phyloP scores from a whole-genome alignment of 2,888 invertebrate genomes.

The Campopleginae sp. region DNA sequence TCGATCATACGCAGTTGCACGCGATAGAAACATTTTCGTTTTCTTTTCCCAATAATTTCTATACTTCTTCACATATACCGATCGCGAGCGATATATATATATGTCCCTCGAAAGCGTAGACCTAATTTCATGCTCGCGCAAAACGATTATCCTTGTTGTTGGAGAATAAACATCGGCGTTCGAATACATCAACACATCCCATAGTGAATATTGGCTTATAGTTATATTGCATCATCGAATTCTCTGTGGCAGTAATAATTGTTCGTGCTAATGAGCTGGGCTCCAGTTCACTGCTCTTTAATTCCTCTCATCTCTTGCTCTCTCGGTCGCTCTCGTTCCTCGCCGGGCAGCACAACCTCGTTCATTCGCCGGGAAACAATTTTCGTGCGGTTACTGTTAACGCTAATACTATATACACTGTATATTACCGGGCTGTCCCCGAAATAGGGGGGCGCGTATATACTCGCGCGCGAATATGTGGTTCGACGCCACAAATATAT shows the following conservation, averaged over 20 bases:
- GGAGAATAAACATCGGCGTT: not conserved
- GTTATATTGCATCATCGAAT: constrained; percentile 39
- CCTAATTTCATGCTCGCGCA: not conserved
- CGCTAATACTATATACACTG: constrained; percentile 47
- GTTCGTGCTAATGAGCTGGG: constrained; percentile 68
- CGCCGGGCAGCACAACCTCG: constrained; percentile 44
- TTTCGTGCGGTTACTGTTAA: constrained; percentile 65
- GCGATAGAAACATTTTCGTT: constrained; percentile 4
- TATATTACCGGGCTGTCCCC: constrained; percentile 48
- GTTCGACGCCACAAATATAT: constrained; percentile 33
- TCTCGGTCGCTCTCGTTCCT: not conserved
- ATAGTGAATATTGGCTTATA: not conserved
- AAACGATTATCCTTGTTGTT: constrained; percentile 5
- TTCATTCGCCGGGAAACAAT: constrained; percentile 69
- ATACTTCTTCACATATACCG: not conserved
- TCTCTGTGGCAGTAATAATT: constrained; percentile 68
- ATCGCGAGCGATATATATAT: too few species aligned
- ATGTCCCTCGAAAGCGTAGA: constrained; percentile 18
- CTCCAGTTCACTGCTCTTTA: constrained; percentile 38
- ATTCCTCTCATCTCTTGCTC: constrained; percentile 1
- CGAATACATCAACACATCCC: not conserved
- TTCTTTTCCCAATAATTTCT: constrained; percentile 1
- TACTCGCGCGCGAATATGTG: constrained; percentile 21
- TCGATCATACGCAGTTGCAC: constrained; percentile 34
- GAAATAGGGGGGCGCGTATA: constrained; percentile 31